These are phyloP conservation scores for Macrostomum cliftonense DNA, from an alignment of 2,888 invertebrate species.

Conservation along the genomic window DNA sequence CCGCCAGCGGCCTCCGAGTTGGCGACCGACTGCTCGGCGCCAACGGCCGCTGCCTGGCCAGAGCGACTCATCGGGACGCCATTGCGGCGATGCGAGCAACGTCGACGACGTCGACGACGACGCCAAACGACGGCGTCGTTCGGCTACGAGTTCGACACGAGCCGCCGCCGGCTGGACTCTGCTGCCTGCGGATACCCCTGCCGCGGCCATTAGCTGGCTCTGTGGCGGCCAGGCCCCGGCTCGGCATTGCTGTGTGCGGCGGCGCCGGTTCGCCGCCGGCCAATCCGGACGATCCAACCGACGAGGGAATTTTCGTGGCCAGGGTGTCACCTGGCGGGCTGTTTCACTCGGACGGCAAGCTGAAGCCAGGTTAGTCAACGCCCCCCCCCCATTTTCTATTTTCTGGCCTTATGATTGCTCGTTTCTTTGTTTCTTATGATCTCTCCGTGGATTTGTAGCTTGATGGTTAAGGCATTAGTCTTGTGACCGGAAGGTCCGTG, in stretches of 20 bases:
- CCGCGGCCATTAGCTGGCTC: too few species aligned
- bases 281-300: slow-evolving; percentile 40
- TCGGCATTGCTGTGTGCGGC: slow-evolving; percentile 44
- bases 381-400: too few species aligned
- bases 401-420: too few species aligned
- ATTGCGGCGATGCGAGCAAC: slow-evolving; percentile 53
- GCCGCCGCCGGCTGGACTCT: slow-evolving; percentile 60
- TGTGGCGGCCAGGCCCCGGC: slow-evolving; percentile 18
- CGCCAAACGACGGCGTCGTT: too few species aligned
- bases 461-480: too few species aligned
- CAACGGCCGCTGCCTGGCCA: slow-evolving; percentile 65
- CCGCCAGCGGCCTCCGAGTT: slow-evolving; percentile 67
- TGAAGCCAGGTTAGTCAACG: slow-evolving; percentile 54
- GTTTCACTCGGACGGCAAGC: slow-evolving; percentile 66
- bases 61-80: slow-evolving; percentile 76
- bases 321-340: slow-evolving; percentile 76
- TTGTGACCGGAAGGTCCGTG: too few species aligned
- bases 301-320: slow-evolving; percentile 47
- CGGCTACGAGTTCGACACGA: slow-evolving; percentile 67
- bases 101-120: too few species aligned
- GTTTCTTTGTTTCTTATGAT: too few species aligned
- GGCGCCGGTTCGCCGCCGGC: slow-evolving; percentile 39
- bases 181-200: background rate
- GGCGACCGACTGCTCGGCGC: slow-evolving; percentile 83
- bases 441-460: too few species aligned